Base-by-base conservation (phyloP, 1,140 invertebrate genomes). In the Drosophila azteca region DNA sequence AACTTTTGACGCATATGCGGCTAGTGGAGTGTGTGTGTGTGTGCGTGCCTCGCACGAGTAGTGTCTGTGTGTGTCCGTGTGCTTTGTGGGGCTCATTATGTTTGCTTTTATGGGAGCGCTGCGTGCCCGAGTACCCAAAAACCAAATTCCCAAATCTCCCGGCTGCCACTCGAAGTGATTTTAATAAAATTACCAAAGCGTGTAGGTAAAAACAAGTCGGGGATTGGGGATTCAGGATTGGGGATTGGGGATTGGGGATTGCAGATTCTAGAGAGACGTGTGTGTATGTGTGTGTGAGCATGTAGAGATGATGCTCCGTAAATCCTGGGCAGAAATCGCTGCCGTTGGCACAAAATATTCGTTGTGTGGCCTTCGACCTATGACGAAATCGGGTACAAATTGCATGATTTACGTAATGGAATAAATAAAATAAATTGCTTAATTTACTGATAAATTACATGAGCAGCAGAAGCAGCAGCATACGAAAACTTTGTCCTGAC, bases 401-500 rank as follows among this genome's bases (percentile, higher is more conserved):
- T 88, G 88, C 89, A 89, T 90, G 88, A 90, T 90, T 90, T 90
- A 90, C 88, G 79, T 89, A 90, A 90, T 84, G 84, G 88, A 90
- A 90, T 90, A 90, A 90, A 90, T 90, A 90, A 90, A 90, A 90
- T 88, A 90, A 90, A 90, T 90, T 90, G 88, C 88, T 90, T 90
- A 90, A 90, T 90, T 90, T 90, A 90, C 88, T 90, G 88, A 90
- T 90, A 90, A 90, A 90, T 90, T 90, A 88, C 83, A 83, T 79
- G 72, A 59, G 68, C 79, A 88, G 71, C 77, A 75, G 68, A 72
- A 88, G 71, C 77, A 75, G 70, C 58, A 75, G 64, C 63, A 72
- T 58, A 66, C 74, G 68, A 63, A 63, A 76, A 70, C 35, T 66
- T 75, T 67, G 54, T 44, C 62, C 44, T 74, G 72, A 75, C 70